Percentiles rank a stretch among this genome's conserved stretches.
These are phyloP conservation scores for Clostera curtula DNA, from an alignment of 2,888 invertebrate genomes.

Conservation along the genomic window DNA sequence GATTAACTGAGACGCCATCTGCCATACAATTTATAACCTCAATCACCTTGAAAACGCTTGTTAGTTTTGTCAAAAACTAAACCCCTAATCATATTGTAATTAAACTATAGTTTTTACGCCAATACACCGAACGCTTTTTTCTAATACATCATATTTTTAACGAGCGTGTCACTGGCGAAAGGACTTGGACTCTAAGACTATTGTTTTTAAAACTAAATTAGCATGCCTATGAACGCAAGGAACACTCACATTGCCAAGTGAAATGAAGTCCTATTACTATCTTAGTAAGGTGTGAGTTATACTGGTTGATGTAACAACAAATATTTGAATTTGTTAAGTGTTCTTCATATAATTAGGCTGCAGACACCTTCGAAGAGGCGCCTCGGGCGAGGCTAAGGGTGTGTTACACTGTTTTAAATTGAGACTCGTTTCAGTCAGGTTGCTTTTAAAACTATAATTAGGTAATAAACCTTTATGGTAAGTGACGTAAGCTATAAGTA, in stretches of 20 bases:
- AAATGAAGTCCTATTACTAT: too few species aligned
- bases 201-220: too few species aligned
- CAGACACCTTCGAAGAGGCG: slow-evolving; percentile 70
- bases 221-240: too few species aligned
- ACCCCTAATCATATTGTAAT: slow-evolving; percentile 71
- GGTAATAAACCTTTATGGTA: background rate
- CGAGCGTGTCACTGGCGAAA: too few species aligned
- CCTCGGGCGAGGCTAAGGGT: slow-evolving; percentile 43
- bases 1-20: slow-evolving; percentile 43
- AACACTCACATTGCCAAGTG: too few species aligned
- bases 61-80: slow-evolving; percentile 58
- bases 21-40: slow-evolving; percentile 67
- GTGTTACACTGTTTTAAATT: slow-evolving; percentile 15
- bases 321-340: slow-evolving; percentile 58
- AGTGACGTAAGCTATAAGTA: too few species aligned
- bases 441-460: background rate
- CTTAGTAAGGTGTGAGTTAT: too few species aligned
- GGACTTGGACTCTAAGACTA: too few species aligned
- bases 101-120: slow-evolving; percentile 69
- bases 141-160: slow-evolving; percentile 30
- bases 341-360: slow-evolving; percentile 64
- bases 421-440: background rate
- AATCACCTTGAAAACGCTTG: slow-evolving; percentile 64
- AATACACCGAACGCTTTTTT: slow-evolving; percentile 45
- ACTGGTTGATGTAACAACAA: slow-evolving; percentile 35